These are phyloP conservation scores for Rhincodon typus DNA, from an alignment of 2,797 vertebrate genomes.

Conservation along the genomic window DNA sequence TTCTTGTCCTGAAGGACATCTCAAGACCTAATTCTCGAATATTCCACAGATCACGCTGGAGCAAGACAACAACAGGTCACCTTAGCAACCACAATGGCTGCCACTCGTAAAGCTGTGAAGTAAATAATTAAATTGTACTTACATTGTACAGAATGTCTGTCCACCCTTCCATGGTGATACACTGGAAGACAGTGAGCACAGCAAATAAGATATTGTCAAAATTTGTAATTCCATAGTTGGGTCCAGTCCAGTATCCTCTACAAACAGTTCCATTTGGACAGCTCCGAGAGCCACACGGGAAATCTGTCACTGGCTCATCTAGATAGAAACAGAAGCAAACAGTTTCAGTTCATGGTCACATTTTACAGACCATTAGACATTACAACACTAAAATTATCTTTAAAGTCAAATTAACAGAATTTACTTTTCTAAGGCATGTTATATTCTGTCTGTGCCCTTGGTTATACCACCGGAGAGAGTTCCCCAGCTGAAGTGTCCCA, in stretches of 20 bases:
- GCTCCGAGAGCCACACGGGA: slow-evolving; percentile 75
- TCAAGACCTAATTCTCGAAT: neutral
- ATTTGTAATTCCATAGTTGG: slow-evolving; percentile 95
- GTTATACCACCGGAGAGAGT: neutral
- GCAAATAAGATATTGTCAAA: slow-evolving; percentile 98
- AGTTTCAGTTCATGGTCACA: neutral
- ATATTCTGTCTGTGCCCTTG: neutral
- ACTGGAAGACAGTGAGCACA: slow-evolving; percentile 92
- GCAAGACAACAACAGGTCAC: neutral
- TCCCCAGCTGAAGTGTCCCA: neutral
- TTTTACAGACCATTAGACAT: neutral
- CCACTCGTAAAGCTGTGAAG: neutral
- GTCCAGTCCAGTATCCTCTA: slow-evolving; percentile 81
- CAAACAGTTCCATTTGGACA: slow-evolving; percentile 73
- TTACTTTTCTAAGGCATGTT: neutral
- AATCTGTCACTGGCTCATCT: slow-evolving; percentile 71
- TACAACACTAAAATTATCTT: neutral
- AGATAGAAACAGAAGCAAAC: slow-evolving; percentile 4
- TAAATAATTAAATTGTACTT: slow-evolving; percentile 53
- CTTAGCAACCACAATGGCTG: neutral
- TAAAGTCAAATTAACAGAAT: neutral
- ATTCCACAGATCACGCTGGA: neutral
- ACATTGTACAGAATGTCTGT: slow-evolving; percentile 90
- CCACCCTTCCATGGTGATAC: slow-evolving; percentile 98
- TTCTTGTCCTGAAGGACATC: neutral